Conservation (phyloP, 1,140 invertebrate genomes). For the Anastatus disparis region DNA sequence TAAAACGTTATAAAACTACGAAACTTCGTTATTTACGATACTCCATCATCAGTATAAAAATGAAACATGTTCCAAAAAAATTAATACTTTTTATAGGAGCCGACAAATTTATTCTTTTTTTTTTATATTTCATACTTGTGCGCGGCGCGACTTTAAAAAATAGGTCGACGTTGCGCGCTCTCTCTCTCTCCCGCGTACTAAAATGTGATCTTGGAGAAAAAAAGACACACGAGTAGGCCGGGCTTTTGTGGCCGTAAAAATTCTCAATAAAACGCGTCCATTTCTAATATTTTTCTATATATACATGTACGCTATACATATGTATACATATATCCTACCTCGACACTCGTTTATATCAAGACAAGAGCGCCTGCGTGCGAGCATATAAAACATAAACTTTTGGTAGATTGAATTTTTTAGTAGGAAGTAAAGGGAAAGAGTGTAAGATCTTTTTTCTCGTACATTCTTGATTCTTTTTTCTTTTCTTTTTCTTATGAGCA, state of each 20-base stretch:
- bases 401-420: conserved; percentile 56
- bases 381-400: conserved; percentile 52
- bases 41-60: not conserved
- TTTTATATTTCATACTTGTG: too few relatives aligned
- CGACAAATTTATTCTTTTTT: not conserved
- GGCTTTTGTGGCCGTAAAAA: conserved; percentile 49
- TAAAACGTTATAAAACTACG: not conserved
- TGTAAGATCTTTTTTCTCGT: not conserved
- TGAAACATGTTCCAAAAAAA: not conserved
- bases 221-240: not conserved
- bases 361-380: conserved; percentile 29
- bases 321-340: too few relatives aligned
- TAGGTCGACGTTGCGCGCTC: too few relatives aligned
- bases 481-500: not conserved
- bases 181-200: too few relatives aligned
- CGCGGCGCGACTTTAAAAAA: not conserved
- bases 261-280: conserved; percentile 53
- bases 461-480: not conserved
- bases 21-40: not conserved
- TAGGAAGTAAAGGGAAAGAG: conserved; percentile 19
- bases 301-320: too few relatives aligned
- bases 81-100: conserved; percentile 11
- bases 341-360: conserved; percentile 1
- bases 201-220: conserved; percentile 22
- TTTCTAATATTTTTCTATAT: conserved; percentile 55